phyloP scores from a whole-genome alignment of 2,113 vertebrate species.

The Pampusana beccarii region DNA sequence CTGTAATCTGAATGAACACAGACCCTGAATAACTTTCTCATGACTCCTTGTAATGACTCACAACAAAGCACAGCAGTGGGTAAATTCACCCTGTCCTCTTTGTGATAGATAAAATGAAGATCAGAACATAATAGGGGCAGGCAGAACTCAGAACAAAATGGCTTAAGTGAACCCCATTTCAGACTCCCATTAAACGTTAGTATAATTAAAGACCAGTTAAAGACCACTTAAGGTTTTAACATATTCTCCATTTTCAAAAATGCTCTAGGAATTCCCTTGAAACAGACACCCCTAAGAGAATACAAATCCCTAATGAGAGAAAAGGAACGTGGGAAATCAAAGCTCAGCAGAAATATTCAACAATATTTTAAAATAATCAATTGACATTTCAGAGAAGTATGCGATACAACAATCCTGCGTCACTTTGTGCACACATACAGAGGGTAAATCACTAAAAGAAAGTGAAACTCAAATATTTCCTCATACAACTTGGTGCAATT shows the following conservation, averaged over 20 bases:
- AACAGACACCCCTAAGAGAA: not conserved
- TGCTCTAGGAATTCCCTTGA: not conserved
- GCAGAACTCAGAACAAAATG: not conserved
- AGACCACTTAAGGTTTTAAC: not conserved
- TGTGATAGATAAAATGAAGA: not conserved
- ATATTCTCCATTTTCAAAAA: not conserved
- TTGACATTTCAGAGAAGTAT: not conserved
- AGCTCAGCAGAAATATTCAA: not conserved
- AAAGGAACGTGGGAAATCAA: not conserved
- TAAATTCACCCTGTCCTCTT: not conserved
- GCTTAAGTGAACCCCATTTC: not conserved
- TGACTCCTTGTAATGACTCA: not conserved
- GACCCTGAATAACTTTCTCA: not conserved
- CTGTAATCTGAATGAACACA: not conserved
- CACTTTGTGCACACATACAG: rapidly evolving
- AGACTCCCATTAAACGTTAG: not conserved
- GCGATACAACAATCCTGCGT: rapidly evolving
- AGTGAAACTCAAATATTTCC: not conserved
- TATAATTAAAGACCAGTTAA: not conserved
- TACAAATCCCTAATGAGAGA: not conserved
- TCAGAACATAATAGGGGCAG: not conserved
- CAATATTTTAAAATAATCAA: not conserved
- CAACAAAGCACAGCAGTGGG: rapidly evolving
- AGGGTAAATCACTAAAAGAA: not conserved
- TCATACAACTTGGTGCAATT: not conserved